Conservation (phyloP, 2,888 invertebrate species). For the Catocala nupta region DNA sequence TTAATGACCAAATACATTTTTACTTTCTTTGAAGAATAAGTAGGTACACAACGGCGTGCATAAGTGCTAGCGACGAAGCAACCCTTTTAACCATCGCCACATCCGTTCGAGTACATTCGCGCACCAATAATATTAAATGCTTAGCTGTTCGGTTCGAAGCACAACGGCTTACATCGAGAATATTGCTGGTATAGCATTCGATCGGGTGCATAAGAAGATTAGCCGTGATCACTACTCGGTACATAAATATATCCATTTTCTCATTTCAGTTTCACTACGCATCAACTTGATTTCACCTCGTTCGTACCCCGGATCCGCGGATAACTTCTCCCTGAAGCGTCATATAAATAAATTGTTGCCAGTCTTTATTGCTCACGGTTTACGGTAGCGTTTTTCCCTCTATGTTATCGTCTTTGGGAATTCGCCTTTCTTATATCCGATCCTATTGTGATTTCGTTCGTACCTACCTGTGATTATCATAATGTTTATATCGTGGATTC, state of each 20-base stretch:
- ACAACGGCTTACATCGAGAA: neutral
- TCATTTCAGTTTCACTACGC: constrained; percentile 72
- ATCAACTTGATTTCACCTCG: constrained; percentile 84
- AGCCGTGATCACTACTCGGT: constrained; percentile 65
- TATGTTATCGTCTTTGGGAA: constrained; percentile 76
- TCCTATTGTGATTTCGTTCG: constrained; percentile 77
- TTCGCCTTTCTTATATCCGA: constrained; percentile 74
- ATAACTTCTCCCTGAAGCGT: constrained; percentile 84
- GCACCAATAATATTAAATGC: no score
- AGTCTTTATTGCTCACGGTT: constrained; percentile 84
- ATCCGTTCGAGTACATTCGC: no score
- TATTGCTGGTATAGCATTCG: constrained; percentile 33
- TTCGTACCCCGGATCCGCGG: constrained; percentile 74
- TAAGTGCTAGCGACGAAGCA: no score
- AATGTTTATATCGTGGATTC: constrained; percentile 67
- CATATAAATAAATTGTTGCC: constrained; percentile 87
- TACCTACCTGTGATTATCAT: constrained; percentile 79
- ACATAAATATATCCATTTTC: constrained; percentile 71
- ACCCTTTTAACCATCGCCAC: no score
- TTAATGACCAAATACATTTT: no score
- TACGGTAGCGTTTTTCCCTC: constrained; percentile 79
- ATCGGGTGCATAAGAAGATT: constrained; percentile 61
- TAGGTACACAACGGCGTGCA: no score
- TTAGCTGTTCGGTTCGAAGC: no score
- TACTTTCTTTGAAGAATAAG: no score